These are phyloP conservation scores for Synchiropus splendidus DNA, from an alignment of 2,113 vertebrate genomes.

Conservation along the genomic window DNA sequence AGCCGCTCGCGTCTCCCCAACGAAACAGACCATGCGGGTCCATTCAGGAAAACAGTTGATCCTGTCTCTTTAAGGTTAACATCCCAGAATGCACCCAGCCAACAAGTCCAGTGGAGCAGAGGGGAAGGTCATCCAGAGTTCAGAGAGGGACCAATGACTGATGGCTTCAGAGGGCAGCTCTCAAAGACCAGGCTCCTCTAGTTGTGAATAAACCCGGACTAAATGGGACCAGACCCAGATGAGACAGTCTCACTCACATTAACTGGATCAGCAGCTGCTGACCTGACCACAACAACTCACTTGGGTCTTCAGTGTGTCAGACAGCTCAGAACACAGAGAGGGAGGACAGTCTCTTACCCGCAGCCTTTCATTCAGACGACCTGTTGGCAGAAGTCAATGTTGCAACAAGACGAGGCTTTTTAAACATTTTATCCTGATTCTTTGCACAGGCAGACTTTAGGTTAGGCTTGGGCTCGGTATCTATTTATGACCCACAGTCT, in stretches of 20 bases:
- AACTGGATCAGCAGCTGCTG: constrained; percentile 11
- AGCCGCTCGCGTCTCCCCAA: constrained; percentile 12
- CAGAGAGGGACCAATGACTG: constrained; percentile 74
- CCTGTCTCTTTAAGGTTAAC: constrained; percentile 59
- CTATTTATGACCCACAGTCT: no score
- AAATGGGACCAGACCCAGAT: constrained; percentile 12
- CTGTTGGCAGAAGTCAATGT: no score
- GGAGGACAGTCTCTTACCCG: no score
- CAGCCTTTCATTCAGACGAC: no score
- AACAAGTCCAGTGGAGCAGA: constrained; percentile 54
- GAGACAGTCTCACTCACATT: constrained; percentile 8
- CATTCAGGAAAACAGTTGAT: constrained; percentile 1
- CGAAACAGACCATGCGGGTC: constrained; percentile 3
- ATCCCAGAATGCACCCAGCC: constrained; percentile 61
- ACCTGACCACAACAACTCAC: neutral
- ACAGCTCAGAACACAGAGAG: no score
- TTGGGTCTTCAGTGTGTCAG: neutral
- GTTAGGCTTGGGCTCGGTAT: no score
- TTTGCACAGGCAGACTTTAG: no score
- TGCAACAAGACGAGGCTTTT: no score
- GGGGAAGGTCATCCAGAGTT: constrained; percentile 85
- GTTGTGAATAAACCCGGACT: constrained; percentile 30
- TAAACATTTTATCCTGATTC: no score
- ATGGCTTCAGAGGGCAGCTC: constrained; percentile 69
- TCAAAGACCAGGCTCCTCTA: constrained; percentile 61